Evolutionary conservation across 2,888 invertebrate species (phyloP), one percentile per base, ranked within the genome.

Genomic region (Ophioninae sp.): DNA sequence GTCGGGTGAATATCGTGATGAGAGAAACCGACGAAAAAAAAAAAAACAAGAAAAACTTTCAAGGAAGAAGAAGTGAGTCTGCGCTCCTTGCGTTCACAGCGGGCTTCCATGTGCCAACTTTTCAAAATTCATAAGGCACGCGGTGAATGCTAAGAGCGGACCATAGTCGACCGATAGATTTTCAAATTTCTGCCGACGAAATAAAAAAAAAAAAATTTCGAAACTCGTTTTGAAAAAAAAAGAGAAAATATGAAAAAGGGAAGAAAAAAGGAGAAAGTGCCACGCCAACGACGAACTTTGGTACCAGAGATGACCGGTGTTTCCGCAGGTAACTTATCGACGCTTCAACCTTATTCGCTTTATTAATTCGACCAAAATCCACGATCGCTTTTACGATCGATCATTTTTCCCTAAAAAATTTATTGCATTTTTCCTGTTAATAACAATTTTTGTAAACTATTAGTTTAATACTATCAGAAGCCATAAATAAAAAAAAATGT

Each of bases 91-190:
- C 97, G 96, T 97, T 97, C 97, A 97, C 97, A 97, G 97, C 95
- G 95, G 96, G 96, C 95, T 97, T 97, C 95, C 94, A 95, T 98
- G 98, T 98, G 96, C 96, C 94, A 95, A 93, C 91, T 94, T 92
- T 93, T 91, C 90, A 93, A 93, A 93, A 93, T 95, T 96, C 97
- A 97, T 98, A 98, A 98, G 98, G 98, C 98, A 98, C 98, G 98
- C 98, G 98, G 98, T 98, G 98, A 98, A 98, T 98, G 98, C 98
- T 98, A 98, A 98, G 98, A 97, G 97, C 96, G 96, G 96, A 96
- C 96, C 94, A 92, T 93, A 92, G 89, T 93, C 95, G 93, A 91
- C 94, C 41, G 10, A 44, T 65, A 58, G 13, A 75, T 65, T 58
- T 39, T 72, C 64, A 56, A 58, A 63, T 13, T 2, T 44, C 13